Evolutionary conservation across 2,888 invertebrate genomes (phyloP).

Genomic region (Drosophila pseudotakahashii): DNA sequence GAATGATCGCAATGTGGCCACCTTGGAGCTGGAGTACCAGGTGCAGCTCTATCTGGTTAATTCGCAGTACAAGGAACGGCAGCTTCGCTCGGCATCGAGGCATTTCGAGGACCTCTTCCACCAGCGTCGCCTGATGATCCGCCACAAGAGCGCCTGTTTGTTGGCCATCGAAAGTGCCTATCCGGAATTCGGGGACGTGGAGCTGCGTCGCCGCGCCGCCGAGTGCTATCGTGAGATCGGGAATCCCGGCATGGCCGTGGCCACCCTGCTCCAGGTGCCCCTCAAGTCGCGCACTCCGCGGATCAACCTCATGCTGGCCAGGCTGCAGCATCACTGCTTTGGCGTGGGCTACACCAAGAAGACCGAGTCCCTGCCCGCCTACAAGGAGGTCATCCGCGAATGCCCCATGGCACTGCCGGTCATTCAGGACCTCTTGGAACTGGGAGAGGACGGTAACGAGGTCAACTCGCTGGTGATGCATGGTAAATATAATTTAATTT

Average conservation of each 20-base stretch:
- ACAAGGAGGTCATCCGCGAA: conserved; percentile 91
- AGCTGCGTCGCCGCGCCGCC: conserved; percentile 90
- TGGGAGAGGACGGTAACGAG: conserved; percentile 90
- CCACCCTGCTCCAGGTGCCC: conserved; percentile 83
- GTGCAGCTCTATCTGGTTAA: conserved; percentile 89
- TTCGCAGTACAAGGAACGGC: conserved; percentile 87
- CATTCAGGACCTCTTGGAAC: conserved; percentile 88
- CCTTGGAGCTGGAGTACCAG: conserved; percentile 88
- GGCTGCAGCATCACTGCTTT: conserved; percentile 87
- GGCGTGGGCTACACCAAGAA: conserved; percentile 84
- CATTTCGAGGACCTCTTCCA: conserved; percentile 86
- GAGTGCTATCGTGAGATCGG: conserved; percentile 88
- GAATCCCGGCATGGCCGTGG: conserved; percentile 86
- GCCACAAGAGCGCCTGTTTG: conserved; percentile 73
- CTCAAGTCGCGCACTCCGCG: conserved; percentile 89
- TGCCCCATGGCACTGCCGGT: conserved; percentile 91
- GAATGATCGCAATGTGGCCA: conserved; percentile 85
- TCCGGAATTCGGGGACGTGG: conserved; percentile 85
- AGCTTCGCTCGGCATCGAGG: conserved; percentile 89
- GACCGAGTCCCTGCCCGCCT: conserved; percentile 89
- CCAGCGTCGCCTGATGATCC: conserved; percentile 77
- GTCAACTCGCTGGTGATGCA: conserved; percentile 90
- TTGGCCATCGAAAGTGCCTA: conserved; percentile 75
- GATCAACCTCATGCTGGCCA: conserved; percentile 91
- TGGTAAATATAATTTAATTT: conserved; percentile 73